Evolutionary conservation across 2,797 vertebrate species (phyloP), one percentile per base, ranked within the genome.

Genomic region (Sebastes diploproa): DNA sequence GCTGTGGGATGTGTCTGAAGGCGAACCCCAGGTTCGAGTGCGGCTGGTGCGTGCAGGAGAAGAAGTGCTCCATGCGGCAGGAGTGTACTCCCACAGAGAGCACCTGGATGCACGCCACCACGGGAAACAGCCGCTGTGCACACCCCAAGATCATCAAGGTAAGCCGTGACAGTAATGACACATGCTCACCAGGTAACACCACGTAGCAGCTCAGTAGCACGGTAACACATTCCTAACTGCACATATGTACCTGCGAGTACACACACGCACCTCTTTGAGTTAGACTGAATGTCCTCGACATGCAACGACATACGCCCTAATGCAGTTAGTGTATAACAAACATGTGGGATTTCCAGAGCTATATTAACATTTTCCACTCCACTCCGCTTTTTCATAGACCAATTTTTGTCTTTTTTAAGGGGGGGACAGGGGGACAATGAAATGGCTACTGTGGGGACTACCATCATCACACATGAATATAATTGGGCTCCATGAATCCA

Each of bases 1-100:
- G 98, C 95, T 99, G 98, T 0, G 98, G 98, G 0, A 96, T 98
- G 94, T 99, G 98, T 93, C 96, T 99, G 82, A 99, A 99, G 94
- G 98, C 98, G 0, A 97, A 99, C 92, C 97, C 97, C 0, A 95
- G 96, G 79, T 99, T 99, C 1, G 98, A 99, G 90, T 99, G 98
- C 0, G 98, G 98, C 88, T 99, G 98, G 98, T 99, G 98, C 0
- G 96, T 98, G 42, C 94, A 93, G 2, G 98, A 98, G 92, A 96
- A 95, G 88, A 97, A 97, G 85, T 99, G 98, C 91, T 97, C 97
- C 3, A 95, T 99, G 80, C 96, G 97, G 46, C 97, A 97, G 89
- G 97, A 99, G 94, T 99, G 98, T 7, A 80, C 90, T 42, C 90
- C 92, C 8, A 71, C 77, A 9, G 94, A 94, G 74, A 93, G 72